Conservation (phyloP, 1,140 invertebrate genomes). For the Phymorhynchus buccinoides region DNA sequence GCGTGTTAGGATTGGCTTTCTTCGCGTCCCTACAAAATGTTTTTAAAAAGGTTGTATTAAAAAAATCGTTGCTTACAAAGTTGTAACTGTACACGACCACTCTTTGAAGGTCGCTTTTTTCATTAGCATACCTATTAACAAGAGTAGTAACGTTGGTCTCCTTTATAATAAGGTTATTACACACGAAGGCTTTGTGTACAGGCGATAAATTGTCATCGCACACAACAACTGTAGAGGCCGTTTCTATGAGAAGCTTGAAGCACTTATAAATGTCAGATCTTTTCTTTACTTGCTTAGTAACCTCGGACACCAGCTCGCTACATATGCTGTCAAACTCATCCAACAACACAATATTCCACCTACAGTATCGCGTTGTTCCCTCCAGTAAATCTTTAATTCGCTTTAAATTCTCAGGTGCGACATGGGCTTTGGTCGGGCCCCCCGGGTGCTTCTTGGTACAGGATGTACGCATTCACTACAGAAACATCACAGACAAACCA, state of each 20-base stretch:
- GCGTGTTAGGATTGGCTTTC: no score
- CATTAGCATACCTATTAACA: no score
- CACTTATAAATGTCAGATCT: no score
- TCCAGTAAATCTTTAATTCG: not conserved
- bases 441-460: not conserved
- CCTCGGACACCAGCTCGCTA: not conserved
- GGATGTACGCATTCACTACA: not conserved
- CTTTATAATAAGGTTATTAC: no score
- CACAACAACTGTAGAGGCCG: not conserved
- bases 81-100: no score
- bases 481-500: not conserved
- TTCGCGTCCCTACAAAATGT: no score
- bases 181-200: not conserved
- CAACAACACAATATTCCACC: not conserved
- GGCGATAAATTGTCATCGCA: not conserved
- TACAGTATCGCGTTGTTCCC: not conserved
- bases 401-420: not conserved
- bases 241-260: not conserved
- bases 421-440: not conserved
- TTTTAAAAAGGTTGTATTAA: no score
- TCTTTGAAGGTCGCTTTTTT: no score
- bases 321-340: not conserved
- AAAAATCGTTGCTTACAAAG: no score
- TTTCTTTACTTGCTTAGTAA: no score
- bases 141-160: no score